Evolutionary conservation across 2,888 invertebrate species (phyloP).

Genomic region (Panorpa germanica): DNA sequence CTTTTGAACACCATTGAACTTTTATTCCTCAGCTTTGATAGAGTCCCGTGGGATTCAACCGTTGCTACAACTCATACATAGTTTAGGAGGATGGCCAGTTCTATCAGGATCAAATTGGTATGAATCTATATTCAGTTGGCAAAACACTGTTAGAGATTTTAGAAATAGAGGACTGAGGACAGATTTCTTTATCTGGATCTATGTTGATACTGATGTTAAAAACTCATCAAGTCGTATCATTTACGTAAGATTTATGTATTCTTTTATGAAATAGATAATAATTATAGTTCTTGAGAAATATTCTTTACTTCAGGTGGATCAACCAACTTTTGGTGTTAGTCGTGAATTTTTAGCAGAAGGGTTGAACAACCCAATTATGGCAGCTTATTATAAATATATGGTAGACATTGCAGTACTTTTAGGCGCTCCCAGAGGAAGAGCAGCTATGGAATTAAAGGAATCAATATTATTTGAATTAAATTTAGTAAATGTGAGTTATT

Average conservation of each 20-base stretch:
- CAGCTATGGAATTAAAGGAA: conserved; percentile 51
- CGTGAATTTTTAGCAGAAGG: conserved; percentile 76
- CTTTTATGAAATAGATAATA: too few relatives aligned
- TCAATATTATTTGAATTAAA: conserved; percentile 77
- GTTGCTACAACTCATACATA: conserved; percentile 18
- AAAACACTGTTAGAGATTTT: conserved; percentile 10
- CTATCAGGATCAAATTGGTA: conserved; percentile 20
- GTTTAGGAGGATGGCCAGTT: conserved; percentile 32
- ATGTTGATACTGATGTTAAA: conserved; percentile 11
- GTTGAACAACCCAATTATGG: conserved; percentile 63
- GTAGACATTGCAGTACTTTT: conserved; percentile 71
- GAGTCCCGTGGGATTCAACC: conserved; percentile 24
- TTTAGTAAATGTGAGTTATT: conserved; percentile 67
- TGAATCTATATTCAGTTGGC: conserved; percentile 15
- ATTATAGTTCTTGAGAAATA: too few relatives aligned
- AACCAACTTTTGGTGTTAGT: conserved; percentile 66
- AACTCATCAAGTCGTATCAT: conserved; percentile 12
- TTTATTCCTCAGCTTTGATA: conserved; percentile 23
- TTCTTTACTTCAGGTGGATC: conserved; percentile 48
- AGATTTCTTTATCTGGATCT: conserved; percentile 11
- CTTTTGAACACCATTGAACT: conserved; percentile 4
- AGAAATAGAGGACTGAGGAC: conserved; percentile 11
- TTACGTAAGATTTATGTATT: conserved; percentile 12
- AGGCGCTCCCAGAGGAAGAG: conserved; percentile 53
- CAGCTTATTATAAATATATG: conserved; percentile 72